Evolutionary conservation across 2,888 invertebrate genomes (phyloP), one percentile per base, ranked within the genome.

Genomic region (Himalopsyche tibetana): DNA sequence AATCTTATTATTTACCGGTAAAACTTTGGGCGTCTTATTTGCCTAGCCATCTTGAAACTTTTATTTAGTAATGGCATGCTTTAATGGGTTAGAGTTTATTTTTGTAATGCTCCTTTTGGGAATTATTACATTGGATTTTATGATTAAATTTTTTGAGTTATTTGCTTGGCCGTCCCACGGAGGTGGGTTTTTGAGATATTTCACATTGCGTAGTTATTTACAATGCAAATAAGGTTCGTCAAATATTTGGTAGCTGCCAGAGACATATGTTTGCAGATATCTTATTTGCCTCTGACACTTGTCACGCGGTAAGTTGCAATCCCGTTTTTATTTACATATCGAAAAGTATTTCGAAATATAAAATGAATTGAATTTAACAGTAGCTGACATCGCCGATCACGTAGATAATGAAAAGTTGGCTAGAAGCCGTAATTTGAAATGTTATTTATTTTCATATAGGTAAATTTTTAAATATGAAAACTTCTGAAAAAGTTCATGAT

Each of bases 161-260:
- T 69, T 69, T 69, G 28, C 69, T 28, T 69, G 28, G 69, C 69
- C 56, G 56, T 56, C 56, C 56, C 56, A n/a, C n/a, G n/a, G 56
- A 17, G 56, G 56, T 56, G n/a, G 3, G 56, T 17, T 17, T 11
- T 36, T 69, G 69, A 69, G 69, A 69, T 28, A 69, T 69, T 69
- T 69, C 69, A 69, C 6, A 28, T n/a, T 28, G 69, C 69, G 69
- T 69, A 11, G 69, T n/a, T 69, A 69, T 69, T 69, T 69, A 69
- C 69, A 69, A 69, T 69, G 28, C 69, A 69, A 69, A 69, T 69
- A 69, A 69, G 36, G n/a, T 69, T 28, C 69, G 69, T 69, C 69
- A 69, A 69, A 69, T 69, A 69, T 69, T 69, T 69, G 69, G 28
- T 36, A 11, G 69, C 69, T 69, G 69, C 17, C 69, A 69, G 36